phyloP scores from a whole-genome alignment of 2,797 vertebrate species.

The Chelmon rostratus region DNA sequence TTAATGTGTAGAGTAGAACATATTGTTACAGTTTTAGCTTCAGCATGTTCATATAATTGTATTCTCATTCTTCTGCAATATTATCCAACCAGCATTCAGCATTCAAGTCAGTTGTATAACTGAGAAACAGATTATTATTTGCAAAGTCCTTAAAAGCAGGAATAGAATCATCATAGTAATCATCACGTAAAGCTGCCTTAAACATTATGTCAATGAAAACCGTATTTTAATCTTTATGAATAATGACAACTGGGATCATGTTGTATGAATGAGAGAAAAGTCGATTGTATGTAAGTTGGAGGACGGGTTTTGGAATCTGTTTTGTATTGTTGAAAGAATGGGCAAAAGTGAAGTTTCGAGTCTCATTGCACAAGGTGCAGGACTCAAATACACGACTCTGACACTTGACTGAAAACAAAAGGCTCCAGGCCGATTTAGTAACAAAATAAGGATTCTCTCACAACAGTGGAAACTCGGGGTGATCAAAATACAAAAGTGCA shows the following conservation, averaged over 20 bases:
- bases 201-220: background rate
- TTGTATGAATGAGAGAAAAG: background rate
- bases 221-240: background rate
- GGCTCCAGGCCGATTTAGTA: too few relatives aligned
- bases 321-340: background rate
- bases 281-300: background rate
- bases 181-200: background rate
- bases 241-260: background rate
- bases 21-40: background rate
- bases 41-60: background rate
- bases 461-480: too few relatives aligned
- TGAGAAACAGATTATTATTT: background rate
- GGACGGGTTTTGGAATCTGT: background rate
- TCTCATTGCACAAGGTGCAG: too few relatives aligned
- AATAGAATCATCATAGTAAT: too few relatives aligned
- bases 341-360: slow-evolving; percentile 4
- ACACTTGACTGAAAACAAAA: too few relatives aligned
- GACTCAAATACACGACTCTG: too few relatives aligned
- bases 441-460: too few relatives aligned
- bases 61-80: background rate
- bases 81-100: background rate
- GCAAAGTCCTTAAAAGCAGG: background rate
- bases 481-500: too few relatives aligned
- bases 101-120: background rate
- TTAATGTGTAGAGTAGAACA: background rate